Base-by-base conservation (phyloP, 2,113 vertebrate genomes). In the Bolborhynchus lineola region DNA sequence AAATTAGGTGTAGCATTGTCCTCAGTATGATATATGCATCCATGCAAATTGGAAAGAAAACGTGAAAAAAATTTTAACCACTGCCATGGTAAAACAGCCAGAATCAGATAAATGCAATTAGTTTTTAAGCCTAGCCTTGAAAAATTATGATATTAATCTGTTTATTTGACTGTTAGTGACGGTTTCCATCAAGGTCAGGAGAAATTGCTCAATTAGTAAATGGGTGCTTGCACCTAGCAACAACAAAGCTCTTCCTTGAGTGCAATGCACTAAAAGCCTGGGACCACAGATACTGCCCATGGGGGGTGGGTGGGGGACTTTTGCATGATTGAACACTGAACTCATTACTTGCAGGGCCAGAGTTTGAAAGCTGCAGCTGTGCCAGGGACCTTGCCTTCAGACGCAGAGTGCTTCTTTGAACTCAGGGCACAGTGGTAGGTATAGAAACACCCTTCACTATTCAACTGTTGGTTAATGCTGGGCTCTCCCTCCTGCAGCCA, bases 1-100 rank as follows among this genome's bases (percentile, higher is more conserved):
- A 96, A 98, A 97, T 97, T 96, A 96, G 95, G 92, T 97, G 87
- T 50, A 95, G 94, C 95, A 82, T 74, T 98, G 97, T 97, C 96
- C 95, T 93, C 9, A 21, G 83, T 78, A 90, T 96, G 96, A 95
- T 91, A 57, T 69, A 92, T 42, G 63, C 78, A 76, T 49, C 81
- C 59, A 89, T 92, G 97, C 88, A 96, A 97, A 95, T 42, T 69
- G 70, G 63, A 72, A 86, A 74, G 59, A 84, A 92, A 97, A 95
- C 7, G 68, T 95, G 88, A 59, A 76, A 69, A 95, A 91, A 76
- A 60, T 9, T 8, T 75, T 82, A 90, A 91, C 31, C 26, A 15
- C 53, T 86, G 94, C 93, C 91, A 24, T 5, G 57, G 94, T 86
- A 92, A 31, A 87, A 2, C 82, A 94, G 76, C 62, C 39, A 50